These are phyloP conservation scores for Scomber colias DNA, from an alignment of 2,113 vertebrate species.

Conservation along the genomic window DNA sequence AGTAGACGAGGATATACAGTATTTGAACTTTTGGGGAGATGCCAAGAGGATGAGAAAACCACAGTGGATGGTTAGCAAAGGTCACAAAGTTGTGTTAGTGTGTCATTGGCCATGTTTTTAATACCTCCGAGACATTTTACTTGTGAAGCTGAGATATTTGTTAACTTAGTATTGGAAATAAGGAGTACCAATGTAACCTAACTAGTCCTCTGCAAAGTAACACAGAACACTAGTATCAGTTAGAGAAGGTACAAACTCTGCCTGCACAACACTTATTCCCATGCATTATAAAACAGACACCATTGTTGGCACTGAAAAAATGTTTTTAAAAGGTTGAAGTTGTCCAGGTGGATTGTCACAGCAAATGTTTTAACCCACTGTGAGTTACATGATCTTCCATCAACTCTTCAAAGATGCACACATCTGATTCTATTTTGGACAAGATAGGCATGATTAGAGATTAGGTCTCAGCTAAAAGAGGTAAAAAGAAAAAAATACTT, in stretches of 20 bases:
- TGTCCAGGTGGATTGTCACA: no score
- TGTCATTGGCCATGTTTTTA: conserved; percentile 15
- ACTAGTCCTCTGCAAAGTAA: background rate
- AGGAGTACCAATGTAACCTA: background rate
- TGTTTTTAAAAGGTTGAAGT: no score
- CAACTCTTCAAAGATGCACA: background rate
- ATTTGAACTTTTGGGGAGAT: conserved; percentile 29
- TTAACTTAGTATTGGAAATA: background rate
- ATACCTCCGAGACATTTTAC: background rate
- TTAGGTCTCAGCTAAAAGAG: no score
- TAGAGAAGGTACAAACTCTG: background rate
- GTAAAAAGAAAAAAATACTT: no score
- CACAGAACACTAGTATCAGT: background rate
- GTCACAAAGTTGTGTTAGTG: conserved; percentile 33
- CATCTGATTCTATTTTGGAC: background rate
- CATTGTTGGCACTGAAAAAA: background rate
- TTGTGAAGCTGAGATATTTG: background rate
- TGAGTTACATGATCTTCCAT: background rate
- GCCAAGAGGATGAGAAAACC: conserved; percentile 43
- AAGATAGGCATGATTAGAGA: background rate
- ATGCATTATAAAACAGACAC: background rate
- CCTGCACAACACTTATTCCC: background rate
- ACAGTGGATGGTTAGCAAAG: conserved; percentile 10
- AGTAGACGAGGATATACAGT: conserved; percentile 40
- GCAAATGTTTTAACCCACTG: background rate